Evolutionary conservation across 2,888 invertebrate species (phyloP).

Genomic region (Chouioia cunea): DNA sequence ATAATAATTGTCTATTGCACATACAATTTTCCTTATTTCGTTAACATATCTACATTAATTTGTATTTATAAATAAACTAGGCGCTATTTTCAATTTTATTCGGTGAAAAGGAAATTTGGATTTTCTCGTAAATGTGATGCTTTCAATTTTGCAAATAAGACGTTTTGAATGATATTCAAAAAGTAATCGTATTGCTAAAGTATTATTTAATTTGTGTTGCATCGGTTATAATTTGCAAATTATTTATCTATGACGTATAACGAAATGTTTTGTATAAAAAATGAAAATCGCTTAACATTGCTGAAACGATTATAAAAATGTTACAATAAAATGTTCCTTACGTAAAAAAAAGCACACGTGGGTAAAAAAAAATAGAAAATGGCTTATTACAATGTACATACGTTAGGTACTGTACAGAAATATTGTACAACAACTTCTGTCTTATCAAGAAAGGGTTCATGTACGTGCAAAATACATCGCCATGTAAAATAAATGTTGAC

Average conservation of each 20-base stretch:
- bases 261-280: conserved; percentile 30
- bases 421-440: conserved; percentile 45
- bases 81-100: conserved; percentile 38
- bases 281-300: too few species aligned
- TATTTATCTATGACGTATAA: conserved; percentile 17
- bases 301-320: conserved; percentile 40
- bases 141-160: conserved; percentile 28
- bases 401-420: conserved; percentile 50
- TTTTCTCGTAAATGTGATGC: conserved; percentile 38
- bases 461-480: conserved; percentile 29
- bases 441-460: conserved; percentile 35
- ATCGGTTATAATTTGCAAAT: conserved; percentile 22
- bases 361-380: conserved; percentile 54
- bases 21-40: conserved; percentile 40
- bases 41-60: conserved; percentile 48
- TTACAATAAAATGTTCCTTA: conserved; percentile 59
- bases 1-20: conserved; percentile 46
- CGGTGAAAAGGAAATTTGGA: conserved; percentile 18
- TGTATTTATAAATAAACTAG: conserved; percentile 51
- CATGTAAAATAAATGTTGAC: conserved; percentile 32
- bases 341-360: conserved; percentile 56
- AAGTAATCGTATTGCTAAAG: conserved; percentile 35
- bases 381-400: conserved; percentile 51
- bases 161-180: conserved; percentile 12
- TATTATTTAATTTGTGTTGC: conserved; percentile 39